Evolutionary conservation across 2,888 invertebrate genomes (phyloP).

Genomic region (Lycophotia porphyrea): DNA sequence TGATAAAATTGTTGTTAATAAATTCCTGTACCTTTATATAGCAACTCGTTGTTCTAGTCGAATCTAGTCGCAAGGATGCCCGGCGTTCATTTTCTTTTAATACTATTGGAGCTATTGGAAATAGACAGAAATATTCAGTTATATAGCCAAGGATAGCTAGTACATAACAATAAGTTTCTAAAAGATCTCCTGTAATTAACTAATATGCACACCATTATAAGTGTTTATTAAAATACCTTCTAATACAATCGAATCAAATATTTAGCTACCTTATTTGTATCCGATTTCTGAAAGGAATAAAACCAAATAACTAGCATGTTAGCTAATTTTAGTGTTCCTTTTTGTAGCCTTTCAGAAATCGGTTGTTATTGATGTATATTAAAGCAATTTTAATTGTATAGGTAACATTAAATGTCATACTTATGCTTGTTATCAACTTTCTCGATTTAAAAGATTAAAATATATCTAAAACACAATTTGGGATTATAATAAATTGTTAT

Average conservation of each 20-base stretch:
- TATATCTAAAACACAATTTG: slow-evolving; percentile 33
- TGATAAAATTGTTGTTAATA: slow-evolving; percentile 54
- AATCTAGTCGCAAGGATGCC: slow-evolving; percentile 27
- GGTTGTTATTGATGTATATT: slow-evolving; percentile 17
- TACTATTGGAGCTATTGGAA: slow-evolving; percentile 21
- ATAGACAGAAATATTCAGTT: slow-evolving; percentile 52
- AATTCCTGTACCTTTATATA: slow-evolving; percentile 11
- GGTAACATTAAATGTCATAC: slow-evolving; percentile 42
- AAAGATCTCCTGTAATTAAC: slow-evolving; percentile 31
- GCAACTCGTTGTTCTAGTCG: slow-evolving; percentile 41
- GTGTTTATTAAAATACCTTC: slow-evolving; percentile 8
- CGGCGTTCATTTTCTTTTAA: neutral
- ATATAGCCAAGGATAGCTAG: slow-evolving; percentile 25
- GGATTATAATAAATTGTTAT: slow-evolving; percentile 44
- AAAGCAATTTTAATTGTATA: slow-evolving; percentile 18
- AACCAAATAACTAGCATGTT: neutral
- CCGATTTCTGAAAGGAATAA: slow-evolving; percentile 4
- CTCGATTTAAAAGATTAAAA: slow-evolving; percentile 29
- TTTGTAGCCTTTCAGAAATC: neutral
- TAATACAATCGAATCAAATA: slow-evolving; percentile 17
- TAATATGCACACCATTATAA: slow-evolving; percentile 15
- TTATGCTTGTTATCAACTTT: slow-evolving; percentile 41
- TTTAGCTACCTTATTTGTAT: slow-evolving; percentile 14
- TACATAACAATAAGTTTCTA: slow-evolving; percentile 28
- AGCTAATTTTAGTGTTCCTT: slow-evolving; percentile 9